Evolutionary conservation across 2,888 invertebrate genomes (phyloP), one percentile per base, ranked within the genome.

Genomic region (Hyles lineata): DNA sequence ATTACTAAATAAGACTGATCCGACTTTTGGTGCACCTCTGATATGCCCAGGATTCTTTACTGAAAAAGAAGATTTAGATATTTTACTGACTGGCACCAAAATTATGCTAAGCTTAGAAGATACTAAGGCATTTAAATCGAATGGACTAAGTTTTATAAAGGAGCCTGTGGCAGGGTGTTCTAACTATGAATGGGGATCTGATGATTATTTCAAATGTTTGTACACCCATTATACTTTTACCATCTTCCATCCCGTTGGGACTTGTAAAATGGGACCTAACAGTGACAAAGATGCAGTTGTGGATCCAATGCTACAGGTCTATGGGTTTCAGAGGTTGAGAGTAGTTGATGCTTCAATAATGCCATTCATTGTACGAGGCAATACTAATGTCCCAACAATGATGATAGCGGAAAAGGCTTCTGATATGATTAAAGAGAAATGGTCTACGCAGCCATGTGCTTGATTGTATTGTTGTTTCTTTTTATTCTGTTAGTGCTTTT

Each of bases 371-470:
- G 91, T 96, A 0, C 88, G 95, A 83, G 97, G 97, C 7, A 98
- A 98, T 87, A 97, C 97, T 0, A 98, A 98, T 86, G 98, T 97
- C 0, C 97, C 98, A 0, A 96, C 96, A 0, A 96, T 98, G 19
- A 98, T 98, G 98, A 97, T 98, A 72, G 98, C 96, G 0, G 98
- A 98, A 85, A 97, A 97, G 79, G 97, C 96, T 8, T 70, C 70
- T 6, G 71, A 71, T 71, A 62, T 71, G 62, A 71, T 71, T 19
- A 71, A 62, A 15, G 71, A 61, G 21, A 61, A 71, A 60, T 71
- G 71, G 71, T 35, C 8, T 5, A 8, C 35, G 8, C 7, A 7
- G 35, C 35, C 35, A 35, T 35, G 35, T 35, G 35, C 35, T 35
- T 35, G 8, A 35, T 35, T 8, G 7, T 7, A 35, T 8, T 35